Percentiles rank a stretch among this genome's conserved stretches.
Conservation (phyloP, 2,113 vertebrate genomes). For the Nothocercus julius region DNA sequence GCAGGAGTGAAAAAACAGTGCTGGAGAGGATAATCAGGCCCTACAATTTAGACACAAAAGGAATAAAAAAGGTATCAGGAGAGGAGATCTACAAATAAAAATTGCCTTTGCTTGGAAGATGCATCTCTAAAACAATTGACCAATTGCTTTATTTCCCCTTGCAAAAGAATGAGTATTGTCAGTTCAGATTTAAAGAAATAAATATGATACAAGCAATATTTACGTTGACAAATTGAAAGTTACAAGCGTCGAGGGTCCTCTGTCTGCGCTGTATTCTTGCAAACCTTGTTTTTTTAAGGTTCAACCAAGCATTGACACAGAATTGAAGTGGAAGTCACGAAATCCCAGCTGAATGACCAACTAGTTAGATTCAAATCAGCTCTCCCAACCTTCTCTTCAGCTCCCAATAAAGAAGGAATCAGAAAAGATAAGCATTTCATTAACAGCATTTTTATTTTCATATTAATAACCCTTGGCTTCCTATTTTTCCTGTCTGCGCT, state of each 20-base stretch:
- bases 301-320: constrained; percentile 6
- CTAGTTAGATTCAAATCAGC: not conserved
- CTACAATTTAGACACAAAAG: not conserved
- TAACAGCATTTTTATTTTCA: not conserved
- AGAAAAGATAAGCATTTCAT: not conserved
- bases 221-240: constrained; percentile 57
- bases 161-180: not conserved
- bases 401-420: not conserved
- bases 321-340: constrained; percentile 11
- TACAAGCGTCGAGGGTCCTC: constrained; percentile 1
- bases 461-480: not conserved
- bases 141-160: constrained; percentile 18
- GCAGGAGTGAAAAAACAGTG: not conserved
- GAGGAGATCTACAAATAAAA: constrained; percentile 1
- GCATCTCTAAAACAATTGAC: constrained; percentile 14
- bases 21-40: not conserved
- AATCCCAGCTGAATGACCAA: constrained; percentile 31
- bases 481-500: not conserved
- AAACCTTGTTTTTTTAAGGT: constrained; percentile 42
- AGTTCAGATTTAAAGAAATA: constrained; percentile 38
- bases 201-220: constrained; percentile 29
- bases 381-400: not conserved
- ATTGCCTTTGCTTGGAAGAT: not conserved
- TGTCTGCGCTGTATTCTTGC: not conserved
- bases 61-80: not conserved